Evolutionary conservation across 2,797 vertebrate species (phyloP).

Genomic region (Capromys pilorides): DNA sequence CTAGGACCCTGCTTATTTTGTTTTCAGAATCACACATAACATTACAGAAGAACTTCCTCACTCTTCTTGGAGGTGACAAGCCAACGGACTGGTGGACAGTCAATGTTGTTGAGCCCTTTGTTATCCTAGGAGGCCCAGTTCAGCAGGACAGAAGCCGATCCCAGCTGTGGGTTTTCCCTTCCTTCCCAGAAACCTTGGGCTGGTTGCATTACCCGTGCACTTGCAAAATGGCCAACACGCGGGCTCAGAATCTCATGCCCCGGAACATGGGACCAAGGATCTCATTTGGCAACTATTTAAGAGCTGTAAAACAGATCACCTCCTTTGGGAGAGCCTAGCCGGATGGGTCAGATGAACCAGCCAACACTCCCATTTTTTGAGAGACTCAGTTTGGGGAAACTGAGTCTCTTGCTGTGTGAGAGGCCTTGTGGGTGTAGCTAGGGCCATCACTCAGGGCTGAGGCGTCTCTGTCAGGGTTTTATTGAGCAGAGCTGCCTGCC

Average conservation of each 20-base stretch:
- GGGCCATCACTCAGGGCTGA: conserved; percentile 63
- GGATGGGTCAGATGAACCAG: background rate
- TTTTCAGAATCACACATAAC: background rate
- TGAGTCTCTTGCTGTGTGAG: conserved; percentile 57
- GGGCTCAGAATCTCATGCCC: too few relatives aligned
- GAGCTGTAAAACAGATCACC: background rate
- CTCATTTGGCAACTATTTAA: background rate
- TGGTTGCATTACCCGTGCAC: background rate
- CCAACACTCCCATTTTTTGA: background rate
- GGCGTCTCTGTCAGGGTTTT: conserved; percentile 76
- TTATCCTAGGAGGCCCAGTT: background rate
- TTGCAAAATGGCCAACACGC: background rate
- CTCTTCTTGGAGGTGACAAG: background rate
- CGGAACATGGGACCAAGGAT: background rate
- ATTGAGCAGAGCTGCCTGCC: conserved; percentile 79
- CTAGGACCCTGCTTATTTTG: background rate
- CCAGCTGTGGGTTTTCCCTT: background rate
- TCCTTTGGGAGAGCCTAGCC: background rate
- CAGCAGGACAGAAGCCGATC: background rate
- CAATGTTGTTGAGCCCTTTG: background rate
- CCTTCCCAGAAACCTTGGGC: background rate
- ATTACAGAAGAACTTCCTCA: background rate
- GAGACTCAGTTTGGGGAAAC: conserved; percentile 55
- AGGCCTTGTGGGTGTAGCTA: background rate
- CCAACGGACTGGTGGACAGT: background rate